phyloP scores from a whole-genome alignment of 1,140 invertebrate genomes.

The Mya arenaria region DNA sequence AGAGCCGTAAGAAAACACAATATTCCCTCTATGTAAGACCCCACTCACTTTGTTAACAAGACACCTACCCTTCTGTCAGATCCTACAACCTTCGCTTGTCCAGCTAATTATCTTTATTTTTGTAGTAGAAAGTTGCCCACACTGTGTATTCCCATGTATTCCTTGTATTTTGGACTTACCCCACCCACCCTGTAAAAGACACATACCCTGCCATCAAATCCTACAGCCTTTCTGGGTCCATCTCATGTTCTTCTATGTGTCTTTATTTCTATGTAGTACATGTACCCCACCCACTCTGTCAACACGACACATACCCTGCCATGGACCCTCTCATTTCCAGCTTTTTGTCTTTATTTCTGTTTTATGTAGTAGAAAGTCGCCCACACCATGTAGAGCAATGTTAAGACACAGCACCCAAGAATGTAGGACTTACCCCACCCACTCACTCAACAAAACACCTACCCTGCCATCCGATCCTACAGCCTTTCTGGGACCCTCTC shows the following conservation, averaged over 20 bases:
- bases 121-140: slow-evolving; percentile 92
- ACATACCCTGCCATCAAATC: not conserved
- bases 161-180: slow-evolving; percentile 85
- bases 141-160: slow-evolving; percentile 89
- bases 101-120: too few species aligned
- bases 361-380: slow-evolving; percentile 93
- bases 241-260: not conserved
- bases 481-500: not conserved
- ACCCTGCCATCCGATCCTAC: not conserved
- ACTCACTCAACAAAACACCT: too few species aligned
- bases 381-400: slow-evolving; percentile 89
- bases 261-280: too few species aligned
- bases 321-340: too few species aligned
- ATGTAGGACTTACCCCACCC: too few species aligned
- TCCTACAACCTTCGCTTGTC: not conserved
- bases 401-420: slow-evolving; percentile 87
- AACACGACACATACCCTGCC: too few species aligned
- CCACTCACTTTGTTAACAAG: too few species aligned
- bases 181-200: too few species aligned
- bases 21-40: slow-evolving; percentile 86
- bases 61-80: not conserved
- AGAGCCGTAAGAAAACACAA: slow-evolving; percentile 90
- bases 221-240: not conserved
- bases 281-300: too few species aligned
- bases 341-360: too few species aligned